Evolutionary conservation across 2,888 invertebrate genomes (phyloP).

Genomic region (Nomada fabriciana): DNA sequence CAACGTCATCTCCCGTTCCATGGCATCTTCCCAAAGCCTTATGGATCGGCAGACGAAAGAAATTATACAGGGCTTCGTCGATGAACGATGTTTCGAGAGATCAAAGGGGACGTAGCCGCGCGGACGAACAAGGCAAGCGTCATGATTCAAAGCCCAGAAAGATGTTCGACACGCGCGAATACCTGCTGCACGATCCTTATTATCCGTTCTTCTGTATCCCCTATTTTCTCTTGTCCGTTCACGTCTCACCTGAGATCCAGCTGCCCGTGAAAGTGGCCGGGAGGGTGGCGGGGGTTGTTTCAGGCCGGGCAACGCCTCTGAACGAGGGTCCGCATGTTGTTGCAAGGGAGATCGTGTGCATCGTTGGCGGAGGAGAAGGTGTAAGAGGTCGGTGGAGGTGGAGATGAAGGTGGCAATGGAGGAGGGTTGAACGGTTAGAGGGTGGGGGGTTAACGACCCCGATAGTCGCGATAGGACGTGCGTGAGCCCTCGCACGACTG

Average conservation of each 20-base stretch:
- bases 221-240: slow-evolving; percentile 65
- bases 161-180: slow-evolving; percentile 61
- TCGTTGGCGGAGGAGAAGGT: slow-evolving; percentile 23
- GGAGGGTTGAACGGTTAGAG: slow-evolving; percentile 45
- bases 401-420: slow-evolving; percentile 43
- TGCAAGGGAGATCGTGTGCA: slow-evolving; percentile 52
- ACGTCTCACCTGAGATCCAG: slow-evolving; percentile 70
- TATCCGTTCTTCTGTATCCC: slow-evolving; percentile 59
- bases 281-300: neutral
- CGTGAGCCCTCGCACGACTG: slow-evolving; percentile 78
- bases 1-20: neutral
- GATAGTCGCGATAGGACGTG: slow-evolving; percentile 77
- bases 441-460: slow-evolving; percentile 76
- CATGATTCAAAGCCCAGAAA: slow-evolving; percentile 55
- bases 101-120: slow-evolving; percentile 23
- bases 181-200: slow-evolving; percentile 63
- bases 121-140: slow-evolving; percentile 31
- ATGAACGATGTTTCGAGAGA: slow-evolving; percentile 29
- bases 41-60: neutral
- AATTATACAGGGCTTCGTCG: neutral
- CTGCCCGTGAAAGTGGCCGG: slow-evolving; percentile 60
- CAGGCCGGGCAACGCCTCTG: slow-evolving; percentile 55
- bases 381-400: slow-evolving; percentile 22
- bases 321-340: slow-evolving; percentile 67
- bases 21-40: too few species aligned